Base-by-base conservation (phyloP, 2,797 vertebrate genomes). In the Gobio occitaniae region DNA sequence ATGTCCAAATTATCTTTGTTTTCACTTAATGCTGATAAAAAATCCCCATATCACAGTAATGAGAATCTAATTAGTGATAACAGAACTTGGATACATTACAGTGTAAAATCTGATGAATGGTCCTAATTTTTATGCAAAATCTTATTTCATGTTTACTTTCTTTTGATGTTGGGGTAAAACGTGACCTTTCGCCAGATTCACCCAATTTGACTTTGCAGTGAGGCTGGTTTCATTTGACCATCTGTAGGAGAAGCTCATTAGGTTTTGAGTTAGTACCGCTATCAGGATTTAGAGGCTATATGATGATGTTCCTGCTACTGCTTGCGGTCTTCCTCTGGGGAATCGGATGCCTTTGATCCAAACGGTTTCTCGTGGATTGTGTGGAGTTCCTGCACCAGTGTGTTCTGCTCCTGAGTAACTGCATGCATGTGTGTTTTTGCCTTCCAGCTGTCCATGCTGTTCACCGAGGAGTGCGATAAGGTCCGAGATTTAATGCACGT, bases 401-500 rank as follows among this genome's bases (percentile, higher is more conserved):
- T 84, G 84, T 81, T 84, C 41, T 74, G 19, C 86, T 79, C 19
- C 78, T 68, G 71, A 41, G 25, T 69, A 80, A 70, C 68, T 59
- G 36, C 84, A 65, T 85, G 25, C 50, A 4, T 87, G 68, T 68
- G 80, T 87, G 44, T 47, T 71, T 41, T 88, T 77, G 11, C 85
- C 85, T 88, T 68, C 70, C 93, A 99, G 98, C 96, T 99, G 36
- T 98, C 98, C 80, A 98, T 99, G 98, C 96, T 99, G 81, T 99
- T 99, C 94, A 99, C 98, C 0, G 98, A 99, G 93, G 98, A 99
- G 91, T 99, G 98, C 0, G 98, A 99, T 93, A 99, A 97, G 90
- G 98, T 99, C 83, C 95, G 97, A 48, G 98, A 98, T 91, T 95
- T 99, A 92, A 99, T 99, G 97, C 98, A 99, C 0, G 97, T 99